phyloP scores from a whole-genome alignment of 2,888 invertebrate genomes.

The Ormia ochracea region DNA sequence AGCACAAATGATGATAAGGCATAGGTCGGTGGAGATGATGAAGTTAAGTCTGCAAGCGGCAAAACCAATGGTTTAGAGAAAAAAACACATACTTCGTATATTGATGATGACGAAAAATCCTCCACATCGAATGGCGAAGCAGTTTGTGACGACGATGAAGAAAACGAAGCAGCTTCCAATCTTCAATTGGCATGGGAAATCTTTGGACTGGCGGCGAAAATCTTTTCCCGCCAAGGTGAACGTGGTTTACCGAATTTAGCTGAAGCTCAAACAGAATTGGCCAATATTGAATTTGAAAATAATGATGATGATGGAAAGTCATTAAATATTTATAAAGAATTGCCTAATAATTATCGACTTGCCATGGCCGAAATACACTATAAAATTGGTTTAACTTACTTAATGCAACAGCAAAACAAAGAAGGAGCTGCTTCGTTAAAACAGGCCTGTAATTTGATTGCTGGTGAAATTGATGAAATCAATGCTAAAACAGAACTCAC shows the following conservation, averaged over 20 bases:
- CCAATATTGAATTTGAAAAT: constrained; percentile 94
- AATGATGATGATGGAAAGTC: constrained; percentile 85
- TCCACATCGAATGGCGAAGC: constrained; percentile 73
- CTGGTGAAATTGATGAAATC: constrained; percentile 81
- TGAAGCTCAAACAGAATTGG: constrained; percentile 89
- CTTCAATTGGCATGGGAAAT: constrained; percentile 97
- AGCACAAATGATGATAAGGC: constrained; percentile 62
- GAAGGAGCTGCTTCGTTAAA: constrained; percentile 87
- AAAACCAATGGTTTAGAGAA: constrained; percentile 9
- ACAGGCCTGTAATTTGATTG: constrained; percentile 81
- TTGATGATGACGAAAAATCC: constrained; percentile 70
- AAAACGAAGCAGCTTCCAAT: constrained; percentile 78
- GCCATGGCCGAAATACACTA: constrained; percentile 91
- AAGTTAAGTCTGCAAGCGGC: constrained; percentile 23
- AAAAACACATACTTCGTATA: neutral
- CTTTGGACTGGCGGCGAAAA: constrained; percentile 90
- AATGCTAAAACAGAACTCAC: constrained; percentile 80
- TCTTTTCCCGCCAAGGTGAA: constrained; percentile 82
- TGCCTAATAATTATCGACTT: constrained; percentile 81
- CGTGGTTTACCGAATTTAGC: constrained; percentile 81
- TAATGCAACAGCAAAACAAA: constrained; percentile 80
- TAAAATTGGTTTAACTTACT: constrained; percentile 91
- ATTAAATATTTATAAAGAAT: constrained; percentile 71
- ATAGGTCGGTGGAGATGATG: constrained; percentile 18
- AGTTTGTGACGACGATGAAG: constrained; percentile 68